These are phyloP conservation scores for Chelon labrosus DNA, from an alignment of 2,797 vertebrate species.

Conservation along the genomic window DNA sequence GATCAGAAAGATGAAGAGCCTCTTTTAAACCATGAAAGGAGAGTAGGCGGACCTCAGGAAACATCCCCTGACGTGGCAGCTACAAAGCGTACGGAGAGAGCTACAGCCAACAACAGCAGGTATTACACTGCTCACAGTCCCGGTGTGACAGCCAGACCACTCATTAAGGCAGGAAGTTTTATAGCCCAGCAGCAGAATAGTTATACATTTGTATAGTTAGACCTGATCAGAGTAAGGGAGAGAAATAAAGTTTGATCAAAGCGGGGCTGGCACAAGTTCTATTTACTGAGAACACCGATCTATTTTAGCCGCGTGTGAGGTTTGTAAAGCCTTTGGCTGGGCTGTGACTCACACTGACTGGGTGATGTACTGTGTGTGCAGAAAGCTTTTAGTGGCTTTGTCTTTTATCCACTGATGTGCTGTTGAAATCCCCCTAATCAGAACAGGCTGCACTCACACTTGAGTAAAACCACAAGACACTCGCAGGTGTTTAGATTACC, in stretches of 20 bases:
- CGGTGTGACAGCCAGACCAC: constrained; percentile 15
- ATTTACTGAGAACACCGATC: constrained; percentile 44
- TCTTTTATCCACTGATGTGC: constrained; percentile 53
- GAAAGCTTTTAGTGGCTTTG: constrained; percentile 61
- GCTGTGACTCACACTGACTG: constrained; percentile 52
- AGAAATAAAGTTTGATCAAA: constrained; percentile 40
- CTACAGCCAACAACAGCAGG: constrained; percentile 76
- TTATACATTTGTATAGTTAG: constrained; percentile 27
- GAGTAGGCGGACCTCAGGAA: constrained; percentile 65
- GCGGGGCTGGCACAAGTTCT: constrained; percentile 25
- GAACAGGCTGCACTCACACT: constrained; percentile 32
- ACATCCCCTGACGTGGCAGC: constrained; percentile 58
- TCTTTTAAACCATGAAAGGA: constrained; percentile 59
- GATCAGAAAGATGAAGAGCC: constrained; percentile 89
- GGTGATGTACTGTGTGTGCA: constrained; percentile 51
- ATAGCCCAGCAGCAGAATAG: constrained; percentile 29
- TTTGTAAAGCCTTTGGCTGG: constrained; percentile 54
- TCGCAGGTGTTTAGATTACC: constrained; percentile 16
- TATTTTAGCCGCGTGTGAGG: constrained; percentile 49
- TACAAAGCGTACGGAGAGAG: constrained; percentile 64
- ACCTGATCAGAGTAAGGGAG: constrained; percentile 16
- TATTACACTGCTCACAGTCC: constrained; percentile 64
- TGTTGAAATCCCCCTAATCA: constrained; percentile 51
- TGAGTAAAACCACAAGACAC: constrained; percentile 16
- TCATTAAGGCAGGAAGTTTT: constrained; percentile 12